Evolutionary conservation across 2,113 vertebrate species (phyloP), one percentile per base, ranked within the genome.

Genomic region (Lycocorax pyrrhopterus): DNA sequence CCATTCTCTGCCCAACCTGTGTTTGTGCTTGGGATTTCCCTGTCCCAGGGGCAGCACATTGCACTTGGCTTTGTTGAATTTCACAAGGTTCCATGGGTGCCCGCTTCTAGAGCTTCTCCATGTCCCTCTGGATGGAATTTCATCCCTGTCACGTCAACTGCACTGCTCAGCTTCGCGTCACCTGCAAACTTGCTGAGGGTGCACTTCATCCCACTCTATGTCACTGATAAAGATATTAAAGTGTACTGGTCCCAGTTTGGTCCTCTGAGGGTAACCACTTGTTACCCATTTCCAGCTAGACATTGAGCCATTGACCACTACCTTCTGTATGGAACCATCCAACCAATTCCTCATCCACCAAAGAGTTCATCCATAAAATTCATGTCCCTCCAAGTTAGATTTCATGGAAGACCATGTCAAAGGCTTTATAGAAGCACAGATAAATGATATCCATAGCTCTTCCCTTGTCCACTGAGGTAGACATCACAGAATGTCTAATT

Each of bases 81-180:
- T 43, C 32, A 8, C 10, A 7, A 37, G 4, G 4, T 58, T 73
- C 59, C 14, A 16, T 6, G 12, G 17, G 21, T 1, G 0, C 16
- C 21, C 17, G 4, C 26, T 32, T 64, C 26, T 27, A 35, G 58
- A 55, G 35, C 14, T 72, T 64, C 59, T 66, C 27, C 43, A 43
- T 7, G 4, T 37, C 43, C 35, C 32, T 43, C 11, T 80, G 49
- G 58, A 16, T 80, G 75, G 13, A 14, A 49, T 72, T 26, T 73
- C 27, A 88, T 33, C 51, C 44, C 15, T 66, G 22, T 32, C 2
- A 2, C 16, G 35, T 33, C 17, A 58, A 1, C 12, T 58, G 35
- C 33, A 6, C 32, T 56, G 14, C 35, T 80, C 35, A 64, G 32
- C 32, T 64, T 51, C 0, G 0, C 43, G 49, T 9, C 14, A 49